A percentile compares a stretch with the other conserved stretches of the same genome.
phyloP scores from a whole-genome alignment of 2,113 vertebrate species.

The Pholis gunnellus region DNA sequence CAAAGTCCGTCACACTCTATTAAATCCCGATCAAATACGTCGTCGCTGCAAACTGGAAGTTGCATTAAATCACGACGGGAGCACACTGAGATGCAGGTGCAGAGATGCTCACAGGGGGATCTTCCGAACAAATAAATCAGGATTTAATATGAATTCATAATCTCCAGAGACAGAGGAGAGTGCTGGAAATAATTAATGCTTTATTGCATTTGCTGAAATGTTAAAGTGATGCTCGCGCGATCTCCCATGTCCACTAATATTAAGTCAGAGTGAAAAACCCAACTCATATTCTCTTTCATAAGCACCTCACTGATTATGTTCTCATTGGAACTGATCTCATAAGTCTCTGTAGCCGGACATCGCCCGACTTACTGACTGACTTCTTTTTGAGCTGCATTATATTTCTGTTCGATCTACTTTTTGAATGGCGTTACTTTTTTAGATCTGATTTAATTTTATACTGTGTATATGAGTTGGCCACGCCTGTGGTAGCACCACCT shows the following conservation, averaged over 20 bases:
- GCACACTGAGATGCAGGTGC: not conserved
- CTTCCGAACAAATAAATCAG: not conserved
- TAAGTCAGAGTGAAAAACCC: not conserved
- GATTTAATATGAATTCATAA: not conserved
- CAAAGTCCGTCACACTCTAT: not conserved
- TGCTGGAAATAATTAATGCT: not conserved
- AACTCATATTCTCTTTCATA: not conserved
- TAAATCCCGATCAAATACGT: not conserved
- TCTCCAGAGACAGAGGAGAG: not conserved
- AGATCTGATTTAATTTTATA: too few species aligned
- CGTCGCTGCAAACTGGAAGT: too few species aligned
- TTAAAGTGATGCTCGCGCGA: not conserved
- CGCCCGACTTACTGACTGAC: too few species aligned
- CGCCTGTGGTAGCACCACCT: too few species aligned
- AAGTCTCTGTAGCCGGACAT: too few species aligned
- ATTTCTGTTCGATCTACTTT: too few species aligned
- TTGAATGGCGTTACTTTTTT: too few species aligned
- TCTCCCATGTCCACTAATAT: not conserved
- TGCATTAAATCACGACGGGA: not conserved
- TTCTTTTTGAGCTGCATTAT: too few species aligned
- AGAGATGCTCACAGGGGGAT: not conserved
- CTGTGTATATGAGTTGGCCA: too few species aligned
- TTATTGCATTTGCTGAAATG: not conserved
- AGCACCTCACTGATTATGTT: not conserved
- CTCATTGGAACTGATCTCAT: not conserved